Percentiles rank a stretch among this genome's conserved stretches.
Conservation (phyloP, 2,797 vertebrate genomes). For the Argentina silus region DNA sequence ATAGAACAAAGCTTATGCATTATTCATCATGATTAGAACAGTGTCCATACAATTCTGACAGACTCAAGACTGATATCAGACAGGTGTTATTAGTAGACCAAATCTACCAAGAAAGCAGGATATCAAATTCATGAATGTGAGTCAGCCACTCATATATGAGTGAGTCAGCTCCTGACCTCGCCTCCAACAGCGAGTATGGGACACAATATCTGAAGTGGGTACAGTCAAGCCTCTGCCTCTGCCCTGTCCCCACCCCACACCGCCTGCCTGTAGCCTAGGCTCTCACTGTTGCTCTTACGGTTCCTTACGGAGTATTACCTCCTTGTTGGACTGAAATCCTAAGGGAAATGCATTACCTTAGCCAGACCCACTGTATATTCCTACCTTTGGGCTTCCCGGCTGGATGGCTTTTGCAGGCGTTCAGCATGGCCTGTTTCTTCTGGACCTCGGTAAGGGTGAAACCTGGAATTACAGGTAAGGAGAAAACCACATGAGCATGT, state of each 20-base stretch:
- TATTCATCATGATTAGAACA: background rate
- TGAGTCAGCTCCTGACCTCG: background rate
- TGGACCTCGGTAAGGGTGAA: conserved; percentile 94
- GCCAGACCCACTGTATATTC: conserved; percentile 31
- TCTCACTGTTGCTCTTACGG: too few species aligned
- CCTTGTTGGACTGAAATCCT: too few species aligned
- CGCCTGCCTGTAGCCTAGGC: too few species aligned
- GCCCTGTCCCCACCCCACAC: too few species aligned
- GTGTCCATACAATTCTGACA: too few species aligned
- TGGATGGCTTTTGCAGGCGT: conserved; percentile 88
- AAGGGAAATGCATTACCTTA: background rate
- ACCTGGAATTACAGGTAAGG: conserved; percentile 68
- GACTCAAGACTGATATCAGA: too few species aligned
- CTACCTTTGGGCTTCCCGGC: conserved; percentile 92
- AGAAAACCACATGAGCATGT: background rate
- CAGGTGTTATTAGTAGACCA: background rate
- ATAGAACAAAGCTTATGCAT: conserved; percentile 18
- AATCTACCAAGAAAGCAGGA: background rate
- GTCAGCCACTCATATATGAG: background rate
- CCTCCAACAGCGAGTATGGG: background rate
- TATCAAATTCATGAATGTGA: background rate
- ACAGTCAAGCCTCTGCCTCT: too few species aligned
- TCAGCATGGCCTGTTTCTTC: conserved; percentile 95
- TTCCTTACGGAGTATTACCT: too few species aligned
- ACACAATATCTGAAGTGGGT: background rate